Base-by-base conservation (phyloP, 1,140 invertebrate species). In the Phocides pigmalion region DNA sequence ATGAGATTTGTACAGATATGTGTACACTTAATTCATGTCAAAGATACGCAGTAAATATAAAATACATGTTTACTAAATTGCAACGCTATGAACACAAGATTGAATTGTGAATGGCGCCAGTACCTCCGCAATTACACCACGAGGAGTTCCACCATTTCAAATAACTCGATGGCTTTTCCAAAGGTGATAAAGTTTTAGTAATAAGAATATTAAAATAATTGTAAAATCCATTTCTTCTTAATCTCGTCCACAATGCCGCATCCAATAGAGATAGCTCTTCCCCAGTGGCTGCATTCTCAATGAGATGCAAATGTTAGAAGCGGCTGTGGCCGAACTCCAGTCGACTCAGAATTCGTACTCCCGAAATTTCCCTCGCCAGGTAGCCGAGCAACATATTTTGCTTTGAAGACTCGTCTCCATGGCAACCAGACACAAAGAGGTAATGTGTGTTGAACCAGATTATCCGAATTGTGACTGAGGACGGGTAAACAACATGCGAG, bases 301-400 rank as follows among this genome's bases (percentile, higher is more conserved):
- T 59, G 56, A 59, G 56, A 59, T 59, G 56, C 56, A 59, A 59
- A 59, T 59, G 56, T 59, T 59, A 58, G 56, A 32, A 59, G 42
- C 54, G 54, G 54, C 54, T 58, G 54, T 58, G 54, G 25, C 54
- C 54, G 54, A 58, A 58, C 54, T 58, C 22, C 37, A 58, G 54
- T 46, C 39, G 54, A 46, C 54, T 22, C 39, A 46, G 54, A 28
- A 58, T 58, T 58, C 25, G 39, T 44, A 22, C 20, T 19, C 39
- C 42, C 41, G 12, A 46, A 58, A 58, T 58, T 46, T 46, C 54
- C 22, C 47, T 46, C 44, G 12, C 41, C 53, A 58, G 53, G 39
- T 44, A 58, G 54, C 19, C 4, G 41, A 46, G 41, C 22, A 44
- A 58, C 54, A 58, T 58, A 58, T 58, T 58, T 58, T 44, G 54